Base-by-base conservation (phyloP, 53 echinoderm and acorn worm species). In the Stichopus horrens region DNA sequence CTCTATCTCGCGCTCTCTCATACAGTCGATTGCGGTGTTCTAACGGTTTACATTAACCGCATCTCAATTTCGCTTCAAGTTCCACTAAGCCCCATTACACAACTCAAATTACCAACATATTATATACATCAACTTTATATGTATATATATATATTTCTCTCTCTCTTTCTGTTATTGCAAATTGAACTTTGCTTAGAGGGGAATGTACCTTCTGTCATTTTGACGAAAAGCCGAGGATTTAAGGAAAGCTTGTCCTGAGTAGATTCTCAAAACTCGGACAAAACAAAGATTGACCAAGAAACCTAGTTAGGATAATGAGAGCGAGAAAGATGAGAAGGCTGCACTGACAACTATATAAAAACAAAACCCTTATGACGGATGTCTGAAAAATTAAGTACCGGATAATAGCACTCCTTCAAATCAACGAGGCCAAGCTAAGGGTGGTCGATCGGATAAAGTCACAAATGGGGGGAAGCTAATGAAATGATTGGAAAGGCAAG, bases 211-310 rank as follows among this genome's bases (percentile, higher is more conserved):
- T 63, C 63, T 63, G 63, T 63, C 63, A 10, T 63, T 63, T 71
- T 71, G 71, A 71, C 71, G 71, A 71, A 18, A 71, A 9, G 59
- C 11, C 4, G 8, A 59, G 59, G 37, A 37, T 37, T 37, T 37
- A 37, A 37, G 1, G 37, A 37, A 37, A 37, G 37, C 37, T 37
- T 37, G 63, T 8, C 63, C 16, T 63, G 63, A 7, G 19, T n/a
- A 13, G 19, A 71, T 18, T 13, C 71, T 20, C 14, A 18, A n/a
- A 71, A 71, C 14, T 56, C 81, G 81, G 81, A 81, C 81, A 81
- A 81, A 56, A 81, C n/a, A 58, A 55, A 81, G 58, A 56, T 81
- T 56, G 57, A 81, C 81, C 81, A 81, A 81, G 81, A 81, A 81
- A 81, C 81, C 81, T 53, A 81, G 81, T 57, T 81, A 21, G 56